Evolutionary conservation across 2,888 invertebrate genomes (phyloP), one percentile per base, ranked within the genome.

Genomic region (Carterocephalus palaemon): DNA sequence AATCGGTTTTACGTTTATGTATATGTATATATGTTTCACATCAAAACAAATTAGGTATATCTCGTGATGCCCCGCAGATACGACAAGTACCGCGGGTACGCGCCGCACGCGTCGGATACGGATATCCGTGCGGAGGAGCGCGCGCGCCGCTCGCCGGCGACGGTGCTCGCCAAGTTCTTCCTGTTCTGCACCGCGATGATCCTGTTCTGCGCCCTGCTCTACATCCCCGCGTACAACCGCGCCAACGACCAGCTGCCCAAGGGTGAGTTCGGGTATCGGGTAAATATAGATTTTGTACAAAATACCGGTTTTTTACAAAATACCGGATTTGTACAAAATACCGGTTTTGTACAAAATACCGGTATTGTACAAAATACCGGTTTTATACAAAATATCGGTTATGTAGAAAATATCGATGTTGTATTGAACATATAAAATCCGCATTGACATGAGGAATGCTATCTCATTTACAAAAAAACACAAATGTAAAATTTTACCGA

Each of bases 171-270:
- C 28, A 84, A 80, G 55, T 75, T 77, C 53, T 76, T 83, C 32
- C 60, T 86, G 0, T 80, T 84, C 61, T 74, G 78, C 60, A 70
- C 75, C 0, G 79, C 79, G 3, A 82, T 84, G 78, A 80, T 85
- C 34, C 48, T 81, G 20, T 80, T 86, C 60, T 84, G 84, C 24
- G 75, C 82, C 3, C 64, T 87, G 0, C 57, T 88, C 59, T 86
- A 87, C 54, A 84, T 85, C 60, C 86, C 86, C 1, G 82, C 85
- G 0, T 88, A 85, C 54, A 83, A 79, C 53, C 75, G 69, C 47
- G 86, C 79, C 1, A 80, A 77, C 34, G 69, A 78, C 12, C 59
- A 63, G 45, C 23, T 67, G 43, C 57, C 60, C 9, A 67, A 63
- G 56, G 64, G 67, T 69, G 8, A 49, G 53, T 47, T 13, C 1